phyloP scores from a whole-genome alignment of 2,888 invertebrate genomes.

The Ornithoptera alexandrae region DNA sequence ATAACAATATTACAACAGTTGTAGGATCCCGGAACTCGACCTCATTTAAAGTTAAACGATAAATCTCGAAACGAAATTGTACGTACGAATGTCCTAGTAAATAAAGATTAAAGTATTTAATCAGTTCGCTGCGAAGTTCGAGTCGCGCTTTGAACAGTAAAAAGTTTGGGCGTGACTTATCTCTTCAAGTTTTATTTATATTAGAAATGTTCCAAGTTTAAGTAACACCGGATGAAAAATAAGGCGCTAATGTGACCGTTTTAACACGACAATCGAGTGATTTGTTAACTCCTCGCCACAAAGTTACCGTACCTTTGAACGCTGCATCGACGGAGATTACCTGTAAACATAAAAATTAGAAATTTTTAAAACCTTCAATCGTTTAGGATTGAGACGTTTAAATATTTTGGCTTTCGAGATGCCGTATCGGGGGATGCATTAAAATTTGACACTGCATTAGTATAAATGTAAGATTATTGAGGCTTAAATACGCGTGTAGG shows the following conservation, averaged over 20 bases:
- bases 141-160: conserved; percentile 52
- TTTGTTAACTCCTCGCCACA: background rate
- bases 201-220: conserved; percentile 41
- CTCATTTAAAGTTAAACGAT: conserved; percentile 65
- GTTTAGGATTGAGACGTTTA: conserved; percentile 24
- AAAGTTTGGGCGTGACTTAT: conserved; percentile 73
- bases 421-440: conserved; percentile 61
- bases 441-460: conserved; percentile 78
- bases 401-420: conserved; percentile 50
- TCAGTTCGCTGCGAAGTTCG: conserved; percentile 59
- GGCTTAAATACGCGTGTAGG: conserved; percentile 66
- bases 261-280: background rate
- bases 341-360: conserved; percentile 51
- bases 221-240: conserved; percentile 23
- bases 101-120: conserved; percentile 77
- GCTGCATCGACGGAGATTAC: conserved; percentile 39
- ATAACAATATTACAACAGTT: conserved; percentile 30
- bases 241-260: background rate
- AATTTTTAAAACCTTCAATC: conserved; percentile 37
- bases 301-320: conserved; percentile 1
- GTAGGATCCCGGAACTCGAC: conserved; percentile 43
- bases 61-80: conserved; percentile 68
- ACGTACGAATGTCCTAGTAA: conserved; percentile 65
- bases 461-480: conserved; percentile 65
- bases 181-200: conserved; percentile 53